These are phyloP conservation scores for Drepana arcuata DNA, from an alignment of 1,140 invertebrate species.

Conservation along the genomic window DNA sequence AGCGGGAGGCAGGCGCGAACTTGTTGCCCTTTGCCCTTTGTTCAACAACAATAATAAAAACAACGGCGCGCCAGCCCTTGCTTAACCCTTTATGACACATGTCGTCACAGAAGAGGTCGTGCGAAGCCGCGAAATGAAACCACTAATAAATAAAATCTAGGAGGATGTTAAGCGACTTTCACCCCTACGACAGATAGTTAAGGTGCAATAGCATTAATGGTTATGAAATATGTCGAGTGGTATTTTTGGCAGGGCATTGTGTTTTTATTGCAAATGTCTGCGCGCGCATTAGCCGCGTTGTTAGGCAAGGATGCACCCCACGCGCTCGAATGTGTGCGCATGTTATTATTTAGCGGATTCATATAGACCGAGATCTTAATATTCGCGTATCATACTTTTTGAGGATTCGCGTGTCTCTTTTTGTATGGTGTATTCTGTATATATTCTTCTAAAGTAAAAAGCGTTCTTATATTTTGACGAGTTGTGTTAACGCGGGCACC, in stretches of 20 bases:
- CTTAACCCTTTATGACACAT: constrained; percentile 55
- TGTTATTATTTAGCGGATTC: constrained; percentile 30
- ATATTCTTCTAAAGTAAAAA: too few relatives aligned
- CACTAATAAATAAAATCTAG: constrained; percentile 20
- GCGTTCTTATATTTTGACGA: too few relatives aligned
- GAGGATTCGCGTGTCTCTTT: too few relatives aligned
- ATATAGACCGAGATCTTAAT: too few relatives aligned
- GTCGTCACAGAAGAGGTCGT: constrained; percentile 26
- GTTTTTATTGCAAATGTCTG: constrained; percentile 43
- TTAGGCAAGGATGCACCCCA: constrained; percentile 26
- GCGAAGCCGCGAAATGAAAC: constrained; percentile 30
- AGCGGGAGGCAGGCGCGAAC: constrained; percentile 53
- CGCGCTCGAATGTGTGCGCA: constrained; percentile 48
- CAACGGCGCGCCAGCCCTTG: constrained; percentile 47
- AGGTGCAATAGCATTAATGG: constrained; percentile 3
- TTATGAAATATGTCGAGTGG: constrained; percentile 19
- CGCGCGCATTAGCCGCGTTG: constrained; percentile 38
- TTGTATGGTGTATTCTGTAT: too few relatives aligned
- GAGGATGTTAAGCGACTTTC: too few relatives aligned
- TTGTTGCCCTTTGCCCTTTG: constrained; percentile 60
- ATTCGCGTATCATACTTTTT: too few relatives aligned
- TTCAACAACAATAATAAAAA: constrained; percentile 52
- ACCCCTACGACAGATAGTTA: constrained; percentile 2
- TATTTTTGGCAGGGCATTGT: constrained; percentile 21
- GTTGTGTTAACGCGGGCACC: too few relatives aligned